Conservation (phyloP, 2,888 invertebrate genomes). For the Agrotis segetum region DNA sequence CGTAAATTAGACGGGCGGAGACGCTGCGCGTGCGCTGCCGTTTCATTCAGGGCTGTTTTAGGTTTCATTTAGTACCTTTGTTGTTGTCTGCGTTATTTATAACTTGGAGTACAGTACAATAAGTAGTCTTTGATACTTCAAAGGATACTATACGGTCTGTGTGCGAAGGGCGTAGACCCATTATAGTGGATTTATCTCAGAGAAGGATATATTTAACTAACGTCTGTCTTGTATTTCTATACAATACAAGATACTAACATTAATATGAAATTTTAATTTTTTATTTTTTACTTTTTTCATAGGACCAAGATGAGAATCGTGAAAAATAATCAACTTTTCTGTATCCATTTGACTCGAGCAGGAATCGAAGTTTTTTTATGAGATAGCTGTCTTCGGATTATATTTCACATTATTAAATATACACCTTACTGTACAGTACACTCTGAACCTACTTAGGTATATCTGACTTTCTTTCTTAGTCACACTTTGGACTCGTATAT, state of each 20-base stretch:
- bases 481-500: background rate
- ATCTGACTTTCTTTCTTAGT: background rate
- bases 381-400: too few species aligned
- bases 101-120: constrained; percentile 43
- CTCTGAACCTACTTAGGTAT: background rate
- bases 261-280: background rate
- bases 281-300: too few species aligned
- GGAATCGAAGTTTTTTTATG: too few species aligned
- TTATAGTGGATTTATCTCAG: constrained; percentile 31
- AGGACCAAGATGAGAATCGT: too few species aligned
- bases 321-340: too few species aligned
- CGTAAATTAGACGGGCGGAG: constrained; percentile 77
- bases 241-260: constrained; percentile 10
- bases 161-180: constrained; percentile 28
- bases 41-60: constrained; percentile 75
- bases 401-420: too few species aligned
- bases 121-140: constrained; percentile 52
- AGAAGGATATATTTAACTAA: constrained; percentile 29
- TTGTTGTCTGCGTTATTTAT: constrained; percentile 58
- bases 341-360: too few species aligned
- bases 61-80: constrained; percentile 53
- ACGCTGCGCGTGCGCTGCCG: constrained; percentile 60
- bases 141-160: constrained; percentile 43
- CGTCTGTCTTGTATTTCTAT: constrained; percentile 4
- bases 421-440: too few species aligned